Evolutionary conservation across 2,888 invertebrate genomes (phyloP).

Genomic region (Drosophila testacea): DNA sequence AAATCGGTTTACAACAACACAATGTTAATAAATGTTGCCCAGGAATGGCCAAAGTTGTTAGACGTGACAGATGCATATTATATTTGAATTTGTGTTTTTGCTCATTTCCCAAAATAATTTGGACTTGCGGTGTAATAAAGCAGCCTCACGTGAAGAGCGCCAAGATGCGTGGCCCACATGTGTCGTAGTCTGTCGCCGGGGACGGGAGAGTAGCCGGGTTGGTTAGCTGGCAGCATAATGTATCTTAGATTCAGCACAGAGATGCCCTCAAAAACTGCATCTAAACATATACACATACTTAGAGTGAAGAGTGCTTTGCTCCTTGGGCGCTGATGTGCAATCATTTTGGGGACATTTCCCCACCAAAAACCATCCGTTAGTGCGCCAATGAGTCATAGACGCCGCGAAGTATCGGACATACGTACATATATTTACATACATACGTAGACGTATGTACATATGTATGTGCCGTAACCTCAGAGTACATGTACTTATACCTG

Average conservation of each 20-base stretch:
- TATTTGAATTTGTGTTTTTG: constrained; percentile 67
- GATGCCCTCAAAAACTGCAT: constrained; percentile 25
- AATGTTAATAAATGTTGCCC: constrained; percentile 11
- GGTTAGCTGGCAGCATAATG: constrained; percentile 21
- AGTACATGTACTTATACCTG: constrained; percentile 42
- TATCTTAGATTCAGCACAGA: constrained; percentile 26
- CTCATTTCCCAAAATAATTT: constrained; percentile 83
- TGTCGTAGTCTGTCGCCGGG: constrained; percentile 32
- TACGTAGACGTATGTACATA: no score
- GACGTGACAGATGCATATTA: constrained; percentile 35
- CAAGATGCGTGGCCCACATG: constrained; percentile 61
- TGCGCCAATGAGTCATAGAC: constrained; percentile 54
- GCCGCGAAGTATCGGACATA: constrained; percentile 14
- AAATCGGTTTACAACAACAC: constrained; percentile 34
- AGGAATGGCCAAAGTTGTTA: constrained; percentile 28
- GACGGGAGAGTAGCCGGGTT: constrained; percentile 15
- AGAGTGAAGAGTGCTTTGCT: constrained; percentile 30
- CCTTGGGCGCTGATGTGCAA: constrained; percentile 39
- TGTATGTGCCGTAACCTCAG: no score
- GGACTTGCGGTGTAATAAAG: constrained; percentile 26
- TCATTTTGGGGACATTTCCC: constrained; percentile 53
- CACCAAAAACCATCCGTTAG: constrained; percentile 31
- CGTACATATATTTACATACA: neutral
- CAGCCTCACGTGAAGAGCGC: constrained; percentile 43
- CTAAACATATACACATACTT: constrained; percentile 5